A percentile compares a stretch with the other conserved stretches of the same genome.
These are phyloP conservation scores for Styela plicata DNA, from an alignment of 23 tunicate species.

Conservation along the genomic window DNA sequence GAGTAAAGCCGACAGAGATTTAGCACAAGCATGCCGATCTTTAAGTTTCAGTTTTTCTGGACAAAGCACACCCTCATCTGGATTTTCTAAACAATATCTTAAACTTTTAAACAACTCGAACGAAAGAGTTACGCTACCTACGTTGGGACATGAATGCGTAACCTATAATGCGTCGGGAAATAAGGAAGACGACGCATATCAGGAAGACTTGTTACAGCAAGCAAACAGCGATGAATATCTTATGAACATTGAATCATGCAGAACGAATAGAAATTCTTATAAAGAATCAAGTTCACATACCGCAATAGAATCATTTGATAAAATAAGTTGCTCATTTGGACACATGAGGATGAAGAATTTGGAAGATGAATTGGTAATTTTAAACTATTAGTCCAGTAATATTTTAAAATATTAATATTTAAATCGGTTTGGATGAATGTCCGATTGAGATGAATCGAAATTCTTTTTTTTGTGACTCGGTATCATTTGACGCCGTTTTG, in stretches of 20 bases:
- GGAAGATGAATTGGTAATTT: not conserved
- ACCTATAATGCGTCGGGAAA: not conserved
- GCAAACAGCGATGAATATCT: not conserved
- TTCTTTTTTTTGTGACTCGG: too few relatives aligned
- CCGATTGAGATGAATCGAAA: too few relatives aligned
- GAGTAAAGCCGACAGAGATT: not conserved
- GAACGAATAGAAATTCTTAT: not conserved
- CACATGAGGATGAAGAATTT: not conserved
- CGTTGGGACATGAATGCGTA: not conserved
- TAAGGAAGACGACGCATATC: not conserved
- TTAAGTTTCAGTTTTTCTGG: not conserved
- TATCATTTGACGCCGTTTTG: too few relatives aligned
- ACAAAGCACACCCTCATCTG: not conserved
- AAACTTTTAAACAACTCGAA: not conserved
- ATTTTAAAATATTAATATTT: too few relatives aligned
- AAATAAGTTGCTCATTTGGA: not conserved
- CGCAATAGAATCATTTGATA: not conserved
- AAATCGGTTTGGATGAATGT: too few relatives aligned
- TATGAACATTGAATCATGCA: not conserved
- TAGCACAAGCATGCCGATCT: not conserved
- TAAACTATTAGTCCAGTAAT: too few relatives aligned
- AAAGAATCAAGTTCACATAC: not conserved
- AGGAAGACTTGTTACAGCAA: not conserved
- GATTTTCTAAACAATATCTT: not conserved
- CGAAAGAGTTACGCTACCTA: not conserved